phyloP scores from a whole-genome alignment of 2,113 vertebrate species.

The Pristiophorus japonicus region DNA sequence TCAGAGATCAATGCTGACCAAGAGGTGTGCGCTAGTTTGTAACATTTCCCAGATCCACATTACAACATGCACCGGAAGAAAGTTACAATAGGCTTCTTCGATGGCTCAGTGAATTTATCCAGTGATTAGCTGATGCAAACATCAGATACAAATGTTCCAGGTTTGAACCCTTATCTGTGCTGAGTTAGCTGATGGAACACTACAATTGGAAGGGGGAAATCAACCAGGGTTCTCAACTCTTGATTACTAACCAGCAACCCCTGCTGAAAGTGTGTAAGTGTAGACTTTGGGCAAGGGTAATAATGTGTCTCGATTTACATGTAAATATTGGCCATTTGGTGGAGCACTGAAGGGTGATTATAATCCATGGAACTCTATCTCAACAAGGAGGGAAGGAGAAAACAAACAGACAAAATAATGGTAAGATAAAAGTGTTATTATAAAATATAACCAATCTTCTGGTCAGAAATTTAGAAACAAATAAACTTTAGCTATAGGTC shows the following conservation, averaged over 20 bases:
- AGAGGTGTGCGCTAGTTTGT: not conserved
- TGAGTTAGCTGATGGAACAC: not conserved
- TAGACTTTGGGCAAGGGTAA: not conserved
- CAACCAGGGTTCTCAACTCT: not conserved
- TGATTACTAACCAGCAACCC: not conserved
- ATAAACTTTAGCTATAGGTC: not conserved
- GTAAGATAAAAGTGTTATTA: not conserved
- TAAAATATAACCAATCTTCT: not conserved
- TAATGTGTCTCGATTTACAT: not conserved
- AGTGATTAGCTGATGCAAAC: constrained; percentile 7
- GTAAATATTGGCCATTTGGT: not conserved
- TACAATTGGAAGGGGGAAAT: not conserved
- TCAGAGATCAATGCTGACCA: not conserved
- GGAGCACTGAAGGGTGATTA: not conserved
- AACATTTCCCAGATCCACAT: not conserved
- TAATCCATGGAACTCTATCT: not conserved
- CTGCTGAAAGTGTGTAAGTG: not conserved
- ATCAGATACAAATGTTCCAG: not conserved
- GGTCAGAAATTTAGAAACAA: not conserved
- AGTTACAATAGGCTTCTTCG: not conserved
- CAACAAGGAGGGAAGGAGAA: not conserved
- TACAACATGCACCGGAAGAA: not conserved
- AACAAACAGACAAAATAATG: not conserved
- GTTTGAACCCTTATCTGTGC: not conserved
- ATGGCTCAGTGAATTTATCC: not conserved